Base-by-base conservation (phyloP, 2,888 invertebrate genomes). In the Xanthorhoe spadicearia region DNA sequence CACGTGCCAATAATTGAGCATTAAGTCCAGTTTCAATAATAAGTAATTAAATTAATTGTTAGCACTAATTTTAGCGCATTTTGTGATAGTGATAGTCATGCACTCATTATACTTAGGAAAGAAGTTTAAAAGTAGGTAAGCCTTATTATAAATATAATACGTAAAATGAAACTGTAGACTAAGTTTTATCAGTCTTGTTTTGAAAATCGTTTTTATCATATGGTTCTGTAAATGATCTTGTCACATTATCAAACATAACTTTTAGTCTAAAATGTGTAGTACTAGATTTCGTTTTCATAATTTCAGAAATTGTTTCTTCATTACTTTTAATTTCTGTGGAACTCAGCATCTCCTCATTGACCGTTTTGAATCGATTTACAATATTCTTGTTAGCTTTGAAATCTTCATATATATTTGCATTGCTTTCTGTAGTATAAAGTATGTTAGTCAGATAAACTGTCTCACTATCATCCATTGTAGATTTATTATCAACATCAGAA, bases 1-100 rank as follows among this genome's bases (percentile, higher is more conserved):
- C 71, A 71, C 67, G 72, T 72, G 72, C 71, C 64, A 60, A 67
- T 61, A 71, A 66, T 69, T 68, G 60, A 68, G 66, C 51, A 55
- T 61, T 64, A 50, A 55, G 28, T 60, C n/a, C 49, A 10, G 48
- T 53, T 58, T 49, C 32, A 61, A 55, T 64, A 55, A 55, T 59
- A 28, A 58, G 38, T 59, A 64, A 59, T 49, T 38, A 49, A 3
- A 43, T 23, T n/a, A 35, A 49, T 15, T 43, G 7, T 28, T 52
- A 15, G 19, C 10, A 63, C n/a, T 52, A 64, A 52, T 43, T 58
- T 63, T 28, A 63, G 17, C 46, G 52, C 17, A 10, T n/a, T 49
- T 15, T 7, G 23, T 19, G 19, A 35, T 50, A 35, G 19, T 32
- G 32, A 32, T 32, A 32, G 32, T 32, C 32, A 32, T 32, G 32